Base-by-base conservation (phyloP, 2,113 vertebrate species). In the Bubo bubo region DNA sequence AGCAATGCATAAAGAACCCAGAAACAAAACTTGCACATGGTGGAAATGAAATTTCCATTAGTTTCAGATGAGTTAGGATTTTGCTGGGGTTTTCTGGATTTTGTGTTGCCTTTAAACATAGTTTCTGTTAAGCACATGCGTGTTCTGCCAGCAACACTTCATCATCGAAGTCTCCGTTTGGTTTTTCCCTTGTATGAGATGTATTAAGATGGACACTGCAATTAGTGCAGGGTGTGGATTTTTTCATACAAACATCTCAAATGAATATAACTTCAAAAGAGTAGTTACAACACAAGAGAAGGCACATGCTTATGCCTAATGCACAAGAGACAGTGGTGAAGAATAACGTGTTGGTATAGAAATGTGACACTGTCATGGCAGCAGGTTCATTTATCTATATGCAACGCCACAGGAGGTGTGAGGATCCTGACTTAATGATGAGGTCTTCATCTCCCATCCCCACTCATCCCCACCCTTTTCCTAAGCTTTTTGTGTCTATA, bases 31-130 rank as follows among this genome's bases (percentile, higher is more conserved):
- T 58, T 83, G 37, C 50, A 67, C 68, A 39, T 13, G 52, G 64
- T 60, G 39, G 53, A 96, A 79, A 70, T 90, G 50, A 94, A 86
- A 92, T 50, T 75, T 71, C 50, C 27, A 35, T 90, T 92, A 58
- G 76, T 88, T 93, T 70, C 73, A 90, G 59, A 81, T 45, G 58
- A 89, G 39, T 58, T 79, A 17, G n/a, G 72, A 56, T 84, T 93
- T 95, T 13, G 2, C 52, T 72, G 73, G 83, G 62, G 6, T 7
- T 16, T 43, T 43, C 7, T 43, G 43, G 43, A 43, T 43, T 87
- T 95, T 87, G 60, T 93, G 87, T 62, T 89, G 84, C 63, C 62
- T 93, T 81, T 79, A 93, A 75, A 94, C 72, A 73, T 21, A 19
- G 32, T 89, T 94, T 72, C 73, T 39, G 71, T 39, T 71, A 68